Evolutionary conservation across 2,113 vertebrate species (phyloP), one percentile per base, ranked within the genome.

Genomic region (Chlamydotis undulata): DNA sequence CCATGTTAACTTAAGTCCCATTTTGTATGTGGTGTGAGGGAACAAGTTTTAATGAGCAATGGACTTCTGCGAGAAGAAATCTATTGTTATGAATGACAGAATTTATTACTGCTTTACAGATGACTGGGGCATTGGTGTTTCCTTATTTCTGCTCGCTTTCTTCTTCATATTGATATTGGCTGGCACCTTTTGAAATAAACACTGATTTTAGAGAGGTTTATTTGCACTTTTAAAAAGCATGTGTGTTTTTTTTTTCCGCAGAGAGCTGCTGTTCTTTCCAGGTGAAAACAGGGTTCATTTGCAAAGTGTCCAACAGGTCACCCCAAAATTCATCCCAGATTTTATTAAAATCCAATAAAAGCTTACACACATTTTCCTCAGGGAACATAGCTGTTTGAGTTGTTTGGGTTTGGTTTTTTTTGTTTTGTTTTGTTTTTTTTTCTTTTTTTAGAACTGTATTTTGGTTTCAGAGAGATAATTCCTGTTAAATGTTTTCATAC

Each of bases 211-310:
- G 53, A 50, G 52, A 83, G 55, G 33, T 60, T 90, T 77, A 22
- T 88, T 90, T 96, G 60, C 76, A 87, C 83, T 75, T 87, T 56
- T 59, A 39, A 70, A 37, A 59, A 70, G 57, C 21, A 21, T 37
- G 6, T 75, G 16, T 37, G 37, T 83, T 74, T 45, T 49, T 29
- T 79, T 87, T 75, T 47, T 9, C 10, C 49, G 31, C 41, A 22
- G 59, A 71, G 35, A 88, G 15, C 17, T 1, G 5, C 70, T 78
- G 7, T 41, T 80, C 33, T 77, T 87, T 77, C 25, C 64, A 78
- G 77, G 28, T 76, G 78, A 39, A 94, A 80, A 69, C 3, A 33
- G 63, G 24, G 22, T 77, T 83, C 29, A 15, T 67, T 85, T 86
- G 43, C 9, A 6, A 80, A 53, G 18, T 41, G 26, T 87, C 47